These are phyloP conservation scores for Petrocephalus schoutedeni DNA, from an alignment of 2,797 vertebrate species.

Conservation along the genomic window DNA sequence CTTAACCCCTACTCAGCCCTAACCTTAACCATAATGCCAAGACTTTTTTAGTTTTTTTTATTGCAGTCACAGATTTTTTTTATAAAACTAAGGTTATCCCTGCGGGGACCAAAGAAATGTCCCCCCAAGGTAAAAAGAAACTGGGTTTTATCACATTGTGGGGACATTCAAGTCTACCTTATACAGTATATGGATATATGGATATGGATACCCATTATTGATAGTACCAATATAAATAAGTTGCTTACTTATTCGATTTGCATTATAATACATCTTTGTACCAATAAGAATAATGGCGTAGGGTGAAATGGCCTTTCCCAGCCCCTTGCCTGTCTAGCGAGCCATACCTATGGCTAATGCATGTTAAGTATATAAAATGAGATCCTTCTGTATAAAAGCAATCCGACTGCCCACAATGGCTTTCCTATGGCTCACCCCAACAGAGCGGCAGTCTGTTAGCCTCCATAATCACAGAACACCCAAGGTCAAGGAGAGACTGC, in stretches of 20 bases:
- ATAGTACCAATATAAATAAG: slow-evolving; percentile 49
- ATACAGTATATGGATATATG: no score
- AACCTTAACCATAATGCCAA: no score
- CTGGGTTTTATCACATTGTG: no score
- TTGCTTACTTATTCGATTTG: slow-evolving; percentile 65
- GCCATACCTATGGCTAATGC: slow-evolving; percentile 50
- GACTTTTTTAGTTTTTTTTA: no score
- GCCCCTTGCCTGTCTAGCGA: slow-evolving; percentile 50
- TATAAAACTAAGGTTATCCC: no score
- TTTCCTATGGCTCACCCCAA: slow-evolving; percentile 54
- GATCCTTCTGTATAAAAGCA: slow-evolving; percentile 69
- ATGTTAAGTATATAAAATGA: slow-evolving; percentile 60
- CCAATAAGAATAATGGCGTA: slow-evolving; percentile 76
- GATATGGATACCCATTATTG: slow-evolving; percentile 43
- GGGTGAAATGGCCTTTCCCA: slow-evolving; percentile 79
- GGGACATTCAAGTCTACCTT: not conserved
- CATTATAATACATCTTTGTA: slow-evolving; percentile 77
- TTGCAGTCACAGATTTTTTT: no score
- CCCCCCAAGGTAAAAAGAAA: no score
- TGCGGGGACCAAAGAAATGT: no score
- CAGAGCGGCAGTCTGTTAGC: slow-evolving; percentile 31
- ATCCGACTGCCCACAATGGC: slow-evolving; percentile 65
- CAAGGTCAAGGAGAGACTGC: slow-evolving; percentile 70
- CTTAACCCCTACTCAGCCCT: no score
- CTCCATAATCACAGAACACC: slow-evolving; percentile 60